Evolutionary conservation across 2,797 vertebrate genomes (phyloP), one percentile per base, ranked within the genome.

Genomic region (Moxostoma hubbsi): DNA sequence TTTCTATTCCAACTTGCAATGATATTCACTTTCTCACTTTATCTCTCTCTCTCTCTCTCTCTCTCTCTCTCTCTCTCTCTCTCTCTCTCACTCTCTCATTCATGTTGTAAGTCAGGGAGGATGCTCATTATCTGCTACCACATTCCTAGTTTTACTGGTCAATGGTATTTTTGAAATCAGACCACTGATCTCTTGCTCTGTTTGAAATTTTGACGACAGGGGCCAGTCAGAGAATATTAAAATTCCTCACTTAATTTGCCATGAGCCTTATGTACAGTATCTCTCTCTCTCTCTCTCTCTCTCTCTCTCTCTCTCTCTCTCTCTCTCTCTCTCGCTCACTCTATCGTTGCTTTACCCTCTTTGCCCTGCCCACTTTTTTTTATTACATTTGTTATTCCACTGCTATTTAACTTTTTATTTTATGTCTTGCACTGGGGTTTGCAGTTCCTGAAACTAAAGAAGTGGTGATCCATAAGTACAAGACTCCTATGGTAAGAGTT

Each of bases 401-500:
- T 92, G 93, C 93, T 95, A 94, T 97, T 97, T 94, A 98, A 96
- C 95, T 95, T 89, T 96, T 86, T 96, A 94, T 98, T 96, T 97
- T 99, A 96, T 98, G 92, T 98, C 94, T 98, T 95, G 94, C 95
- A 94, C 88, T 87, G 97, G 94, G 95, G 92, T 93, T 95, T 96
- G 92, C 97, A 99, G 98, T 99, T 99, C 97, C 98, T 98, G 97
- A 99, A 99, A 99, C 98, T 99, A 99, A 99, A 99, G 98, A 99
- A 99, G 98, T 99, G 98, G 98, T 99, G 97, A 99, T 96, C 96
- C 98, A 99, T 95, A 98, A 98, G 95, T 99, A 99, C 98, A 99
- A 99, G 97, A 99, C 98, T 18, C 98, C 98, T 81, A 99, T 99
- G 98, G 98, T 99, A 94, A 99, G 97, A 71, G 15, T 96, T 58